phyloP scores from a whole-genome alignment of 37 sponge, comb jelly and placozoan genomes.

The Cladorhizidae sp. region DNA sequence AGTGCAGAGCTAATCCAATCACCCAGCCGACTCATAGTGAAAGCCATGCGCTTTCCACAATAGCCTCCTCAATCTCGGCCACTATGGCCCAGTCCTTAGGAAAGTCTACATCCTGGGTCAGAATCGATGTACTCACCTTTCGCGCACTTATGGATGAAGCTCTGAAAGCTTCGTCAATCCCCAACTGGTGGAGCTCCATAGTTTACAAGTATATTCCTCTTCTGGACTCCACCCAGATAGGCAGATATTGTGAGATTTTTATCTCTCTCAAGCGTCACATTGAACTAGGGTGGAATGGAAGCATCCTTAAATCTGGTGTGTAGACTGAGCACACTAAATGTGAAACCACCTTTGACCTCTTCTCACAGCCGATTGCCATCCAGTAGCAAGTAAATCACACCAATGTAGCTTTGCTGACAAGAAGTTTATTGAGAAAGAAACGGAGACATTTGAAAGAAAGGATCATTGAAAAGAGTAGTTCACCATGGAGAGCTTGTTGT shows the following conservation, averaged over 20 bases:
- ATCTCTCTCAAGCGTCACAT: not conserved
- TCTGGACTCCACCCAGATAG: too few relatives aligned
- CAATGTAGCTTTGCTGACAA: not conserved
- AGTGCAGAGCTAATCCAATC: too few relatives aligned
- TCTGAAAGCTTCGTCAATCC: not conserved
- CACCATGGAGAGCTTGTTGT: not conserved
- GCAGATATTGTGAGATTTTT: too few relatives aligned
- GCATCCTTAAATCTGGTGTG: not conserved
- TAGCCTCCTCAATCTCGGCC: not conserved
- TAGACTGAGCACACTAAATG: conserved; percentile 13
- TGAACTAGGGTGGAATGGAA: not conserved
- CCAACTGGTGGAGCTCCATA: too few relatives aligned
- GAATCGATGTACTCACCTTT: too few relatives aligned
- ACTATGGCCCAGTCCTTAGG: not conserved
- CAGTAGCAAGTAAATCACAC: conserved; percentile 4
- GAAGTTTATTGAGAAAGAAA: conserved; percentile 7
- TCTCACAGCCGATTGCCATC: not conserved
- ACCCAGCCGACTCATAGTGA: too few relatives aligned
- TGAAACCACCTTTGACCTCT: conserved; percentile 1
- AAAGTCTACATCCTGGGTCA: not conserved
- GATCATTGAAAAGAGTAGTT: conserved; percentile 10
- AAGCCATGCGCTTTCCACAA: not conserved
- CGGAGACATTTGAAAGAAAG: not conserved
- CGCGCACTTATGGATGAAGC: too few relatives aligned
- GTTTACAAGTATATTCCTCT: too few relatives aligned